These are phyloP conservation scores for Fregetta grallaria DNA, from an alignment of 2,113 vertebrate genomes.

Conservation along the genomic window DNA sequence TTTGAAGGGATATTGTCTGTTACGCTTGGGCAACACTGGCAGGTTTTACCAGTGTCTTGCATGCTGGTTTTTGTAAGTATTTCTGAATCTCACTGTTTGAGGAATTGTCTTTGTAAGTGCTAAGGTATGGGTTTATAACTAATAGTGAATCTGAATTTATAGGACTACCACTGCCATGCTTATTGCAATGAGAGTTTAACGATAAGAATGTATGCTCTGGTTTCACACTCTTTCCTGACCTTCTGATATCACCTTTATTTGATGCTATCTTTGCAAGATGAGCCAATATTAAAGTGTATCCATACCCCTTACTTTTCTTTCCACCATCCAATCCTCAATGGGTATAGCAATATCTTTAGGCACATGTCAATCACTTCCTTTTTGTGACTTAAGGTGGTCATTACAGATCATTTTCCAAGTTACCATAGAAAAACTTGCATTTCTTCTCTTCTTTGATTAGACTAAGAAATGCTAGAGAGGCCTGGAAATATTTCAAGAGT, in stretches of 20 bases:
- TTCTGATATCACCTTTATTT: neutral
- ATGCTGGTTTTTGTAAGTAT: neutral
- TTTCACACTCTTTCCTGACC: neutral
- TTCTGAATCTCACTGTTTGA: neutral
- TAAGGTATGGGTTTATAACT: neutral
- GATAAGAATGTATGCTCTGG: neutral
- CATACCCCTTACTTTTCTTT: neutral
- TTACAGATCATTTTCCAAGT: neutral
- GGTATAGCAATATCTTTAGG: neutral
- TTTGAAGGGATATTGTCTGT: neutral
- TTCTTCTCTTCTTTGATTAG: constrained; percentile 43
- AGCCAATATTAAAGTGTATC: neutral
- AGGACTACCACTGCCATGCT: neutral
- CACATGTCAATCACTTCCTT: neutral
- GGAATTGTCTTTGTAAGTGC: neutral
- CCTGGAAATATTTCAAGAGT: constrained; percentile 5
- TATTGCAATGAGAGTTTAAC: neutral
- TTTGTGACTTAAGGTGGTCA: neutral
- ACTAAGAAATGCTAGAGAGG: neutral
- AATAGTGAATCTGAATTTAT: neutral
- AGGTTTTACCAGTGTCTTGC: neutral
- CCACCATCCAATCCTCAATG: neutral
- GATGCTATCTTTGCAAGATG: neutral
- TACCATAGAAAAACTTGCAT: constrained; percentile 12
- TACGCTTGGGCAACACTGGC: neutral